Percentiles rank a stretch among this genome's conserved stretches.
phyloP scores from a whole-genome alignment of 2,888 invertebrate species.

The Chrysolina oricalcia region DNA sequence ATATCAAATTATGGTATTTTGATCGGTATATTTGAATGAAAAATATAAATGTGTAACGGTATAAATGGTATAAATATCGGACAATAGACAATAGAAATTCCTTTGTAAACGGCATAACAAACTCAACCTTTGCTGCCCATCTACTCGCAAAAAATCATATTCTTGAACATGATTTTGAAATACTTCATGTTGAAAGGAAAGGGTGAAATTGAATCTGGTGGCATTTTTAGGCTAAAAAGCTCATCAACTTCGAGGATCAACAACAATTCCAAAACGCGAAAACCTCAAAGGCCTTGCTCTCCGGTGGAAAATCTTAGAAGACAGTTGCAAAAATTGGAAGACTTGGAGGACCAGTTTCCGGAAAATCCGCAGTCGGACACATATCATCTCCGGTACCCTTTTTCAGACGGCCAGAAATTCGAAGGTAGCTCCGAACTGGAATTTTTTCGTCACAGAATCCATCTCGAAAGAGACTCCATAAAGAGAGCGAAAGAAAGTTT shows the following conservation, averaged over 20 bases:
- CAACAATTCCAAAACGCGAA: constrained; percentile 74
- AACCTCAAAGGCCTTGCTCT: constrained; percentile 77
- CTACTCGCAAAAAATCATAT: too few relatives aligned
- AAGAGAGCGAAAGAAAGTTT: constrained; percentile 87
- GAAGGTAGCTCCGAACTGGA: constrained; percentile 81
- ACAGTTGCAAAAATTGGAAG: constrained; percentile 86
- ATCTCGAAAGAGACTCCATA: constrained; percentile 87
- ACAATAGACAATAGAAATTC: too few relatives aligned
- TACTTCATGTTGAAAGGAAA: too few relatives aligned
- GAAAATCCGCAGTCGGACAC: constrained; percentile 80
- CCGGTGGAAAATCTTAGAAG: constrained; percentile 87
- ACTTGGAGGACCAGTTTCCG: constrained; percentile 87
- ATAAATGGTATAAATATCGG: too few relatives aligned
- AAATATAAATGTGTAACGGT: too few relatives aligned
- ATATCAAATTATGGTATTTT: too few relatives aligned
- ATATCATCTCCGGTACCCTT: constrained; percentile 87
- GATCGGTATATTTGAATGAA: too few relatives aligned
- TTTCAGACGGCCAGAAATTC: constrained; percentile 77
- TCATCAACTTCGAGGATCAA: constrained; percentile 79
- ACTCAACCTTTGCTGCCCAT: too few relatives aligned
- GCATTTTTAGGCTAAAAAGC: constrained; percentile 70
- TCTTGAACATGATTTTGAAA: too few relatives aligned
- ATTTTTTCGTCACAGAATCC: constrained; percentile 87
- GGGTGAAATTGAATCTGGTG: too few relatives aligned
- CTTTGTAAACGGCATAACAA: not conserved